These are phyloP conservation scores for Penaeus japonicus DNA, from an alignment of 1,140 invertebrate species.

Conservation along the genomic window DNA sequence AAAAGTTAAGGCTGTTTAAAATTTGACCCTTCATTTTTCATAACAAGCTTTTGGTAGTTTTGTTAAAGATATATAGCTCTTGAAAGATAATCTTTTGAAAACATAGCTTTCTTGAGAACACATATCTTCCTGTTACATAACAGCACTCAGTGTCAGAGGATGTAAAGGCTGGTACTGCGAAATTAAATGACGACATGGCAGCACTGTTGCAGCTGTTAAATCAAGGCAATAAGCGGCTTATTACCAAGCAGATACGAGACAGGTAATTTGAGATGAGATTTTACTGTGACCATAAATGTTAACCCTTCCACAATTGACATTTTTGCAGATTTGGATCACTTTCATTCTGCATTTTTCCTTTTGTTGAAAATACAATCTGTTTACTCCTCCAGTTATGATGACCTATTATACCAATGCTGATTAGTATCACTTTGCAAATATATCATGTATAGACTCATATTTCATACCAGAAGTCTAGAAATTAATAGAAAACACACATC, in stretches of 20 bases:
- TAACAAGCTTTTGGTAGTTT: background rate
- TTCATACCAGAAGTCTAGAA: too few species aligned
- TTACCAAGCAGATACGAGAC: constrained; percentile 42
- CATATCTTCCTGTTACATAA: background rate
- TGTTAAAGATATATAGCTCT: too few species aligned
- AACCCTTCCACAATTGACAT: too few species aligned
- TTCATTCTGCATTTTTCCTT: too few species aligned
- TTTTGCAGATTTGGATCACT: too few species aligned
- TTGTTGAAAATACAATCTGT: too few species aligned
- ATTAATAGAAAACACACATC: too few species aligned
- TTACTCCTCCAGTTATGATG: too few species aligned
- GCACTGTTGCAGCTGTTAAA: constrained; percentile 17
- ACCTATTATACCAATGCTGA: too few species aligned
- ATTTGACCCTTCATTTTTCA: background rate
- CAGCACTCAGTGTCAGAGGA: constrained; percentile 15
- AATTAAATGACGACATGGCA: background rate
- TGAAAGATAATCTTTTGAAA: background rate
- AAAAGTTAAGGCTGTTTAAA: background rate
- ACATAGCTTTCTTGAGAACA: background rate
- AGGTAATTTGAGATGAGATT: background rate
- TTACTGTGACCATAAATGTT: background rate
- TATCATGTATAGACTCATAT: too few species aligned
- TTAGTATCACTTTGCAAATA: too few species aligned
- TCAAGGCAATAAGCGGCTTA: constrained; percentile 44
- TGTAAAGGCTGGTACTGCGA: constrained; percentile 1